These are phyloP conservation scores for Pelagia noctiluca DNA, from an alignment of 30 jellyfish, hydroid and myxozoan species.

Conservation along the genomic window DNA sequence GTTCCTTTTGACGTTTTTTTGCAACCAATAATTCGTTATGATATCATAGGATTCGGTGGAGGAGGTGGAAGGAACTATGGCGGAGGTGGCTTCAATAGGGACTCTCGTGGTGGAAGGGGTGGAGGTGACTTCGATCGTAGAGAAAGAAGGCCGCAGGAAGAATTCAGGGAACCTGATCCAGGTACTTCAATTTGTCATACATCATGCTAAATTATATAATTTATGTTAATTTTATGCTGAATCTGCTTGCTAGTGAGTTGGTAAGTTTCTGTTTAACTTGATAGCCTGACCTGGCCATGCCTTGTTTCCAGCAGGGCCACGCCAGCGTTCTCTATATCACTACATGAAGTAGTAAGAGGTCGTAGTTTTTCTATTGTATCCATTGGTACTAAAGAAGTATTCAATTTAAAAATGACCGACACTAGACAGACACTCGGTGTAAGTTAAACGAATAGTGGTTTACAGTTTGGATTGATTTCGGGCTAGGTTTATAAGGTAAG, in stretches of 20 bases:
- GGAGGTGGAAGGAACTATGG: constrained; percentile 68
- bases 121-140: constrained; percentile 78
- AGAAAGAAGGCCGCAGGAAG: constrained; percentile 66
- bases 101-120: constrained; percentile 38
- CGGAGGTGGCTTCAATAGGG: constrained; percentile 75
- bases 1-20: too few relatives aligned
- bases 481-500: too few relatives aligned
- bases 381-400: too few relatives aligned
- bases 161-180: constrained; percentile 89
- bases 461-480: too few relatives aligned
- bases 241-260: neutral
- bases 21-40: too few relatives aligned
- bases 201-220: neutral
- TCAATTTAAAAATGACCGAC: too few relatives aligned
- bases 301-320: too few relatives aligned
- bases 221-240: neutral
- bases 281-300: neutral
- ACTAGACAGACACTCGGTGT: too few relatives aligned
- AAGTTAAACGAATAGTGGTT: too few relatives aligned
- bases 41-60: neutral
- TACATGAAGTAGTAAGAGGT: too few relatives aligned
- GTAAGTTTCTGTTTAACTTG: constrained; percentile 1
- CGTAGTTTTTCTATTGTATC: too few relatives aligned
- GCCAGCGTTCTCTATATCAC: too few relatives aligned
- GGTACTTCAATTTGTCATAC: constrained; percentile 55